phyloP scores from a whole-genome alignment of 2,113 vertebrate species.

The Ardeotis arabs region DNA sequence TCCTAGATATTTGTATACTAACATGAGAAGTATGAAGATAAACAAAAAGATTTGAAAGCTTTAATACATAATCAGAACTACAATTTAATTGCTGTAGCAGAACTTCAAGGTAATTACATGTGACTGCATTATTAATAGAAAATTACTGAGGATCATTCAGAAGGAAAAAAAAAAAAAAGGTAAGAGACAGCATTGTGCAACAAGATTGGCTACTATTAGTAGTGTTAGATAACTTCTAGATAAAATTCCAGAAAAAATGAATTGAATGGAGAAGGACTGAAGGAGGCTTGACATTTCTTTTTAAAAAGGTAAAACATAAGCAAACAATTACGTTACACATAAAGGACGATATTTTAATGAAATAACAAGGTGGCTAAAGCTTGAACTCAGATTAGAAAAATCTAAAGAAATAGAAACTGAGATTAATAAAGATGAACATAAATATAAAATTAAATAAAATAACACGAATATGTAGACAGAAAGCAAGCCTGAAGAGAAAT shows the following conservation, averaged over 20 bases:
- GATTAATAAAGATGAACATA: background rate
- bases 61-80: background rate
- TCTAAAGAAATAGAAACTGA: background rate
- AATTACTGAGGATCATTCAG: background rate
- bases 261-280: background rate
- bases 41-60: background rate
- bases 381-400: background rate
- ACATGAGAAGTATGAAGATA: background rate
- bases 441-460: background rate
- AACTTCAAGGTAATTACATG: background rate
- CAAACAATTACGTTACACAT: background rate
- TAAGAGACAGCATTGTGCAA: background rate
- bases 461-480: background rate
- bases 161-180: background rate
- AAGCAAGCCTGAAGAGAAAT: background rate
- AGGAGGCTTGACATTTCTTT: background rate
- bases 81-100: background rate
- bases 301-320: background rate
- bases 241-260: background rate
- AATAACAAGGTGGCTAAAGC: background rate
- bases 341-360: background rate
- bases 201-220: background rate
- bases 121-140: background rate
- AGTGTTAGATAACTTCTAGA: background rate
- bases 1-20: background rate